Base-by-base conservation (phyloP, 2,113 vertebrate species). In the Ctenomys sociabilis region DNA sequence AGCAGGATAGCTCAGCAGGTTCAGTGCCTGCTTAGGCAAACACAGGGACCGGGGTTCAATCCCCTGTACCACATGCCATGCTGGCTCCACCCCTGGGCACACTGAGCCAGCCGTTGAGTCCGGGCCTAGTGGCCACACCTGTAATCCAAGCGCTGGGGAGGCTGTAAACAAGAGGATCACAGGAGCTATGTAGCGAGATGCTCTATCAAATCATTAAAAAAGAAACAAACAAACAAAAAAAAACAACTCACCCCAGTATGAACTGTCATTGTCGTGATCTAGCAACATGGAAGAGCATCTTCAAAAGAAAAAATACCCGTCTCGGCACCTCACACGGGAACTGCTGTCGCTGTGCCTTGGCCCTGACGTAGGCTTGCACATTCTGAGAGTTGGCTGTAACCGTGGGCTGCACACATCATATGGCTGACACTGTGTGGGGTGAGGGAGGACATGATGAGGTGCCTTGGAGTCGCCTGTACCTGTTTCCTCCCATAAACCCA, bases 401-500 rank as follows among this genome's bases (percentile, higher is more conserved):
- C 8, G 0, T 3, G 19, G 4, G 9, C 6, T 64, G 49, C 0
- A 7, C 43, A 13, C 10, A 24, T 28, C 6, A 1, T 12, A 35
- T 4, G 75, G 54, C 0, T 43, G 11, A 0, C 1, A 2, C 63
- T 63, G 32, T 9, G 59, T 12, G 8, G 57, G 45, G 17, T 0
- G 63, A 77, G 63, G 35, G 49, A 0, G 32, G 88, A 9, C 49
- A 1, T 24, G 70, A n/a, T 52, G 64, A 4, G 49, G 1, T 75
- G 26, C 93, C 78, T 84, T 40, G 10, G 63, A 90, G 70, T 93
- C 45, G 0, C 89, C 70, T 96, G 54, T 78, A n/a, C 78, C 63
- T 85, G 85, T 54, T 77, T 82, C 81, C 40, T 90, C 85, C 90
- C 64, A 52, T 92, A 90, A 93, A 96, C 92, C 5, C 2, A 93